Conservation (phyloP, 1,140 invertebrate genomes). For the Drosophila tani region DNA sequence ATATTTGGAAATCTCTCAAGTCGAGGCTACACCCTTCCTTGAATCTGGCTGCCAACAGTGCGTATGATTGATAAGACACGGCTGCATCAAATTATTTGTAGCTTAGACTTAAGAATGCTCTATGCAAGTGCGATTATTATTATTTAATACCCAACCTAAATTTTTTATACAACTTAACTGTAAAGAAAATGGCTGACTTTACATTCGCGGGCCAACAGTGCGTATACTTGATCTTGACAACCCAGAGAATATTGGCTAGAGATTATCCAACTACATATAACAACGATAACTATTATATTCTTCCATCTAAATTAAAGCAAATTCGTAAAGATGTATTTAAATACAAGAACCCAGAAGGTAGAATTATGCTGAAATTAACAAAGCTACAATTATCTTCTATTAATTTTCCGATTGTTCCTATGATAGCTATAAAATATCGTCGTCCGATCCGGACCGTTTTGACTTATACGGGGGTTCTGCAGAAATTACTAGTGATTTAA, state of each 20-base stretch:
- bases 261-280: neutral
- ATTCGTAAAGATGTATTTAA: too few species aligned
- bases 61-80: conserved; percentile 20
- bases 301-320: too few species aligned
- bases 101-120: neutral
- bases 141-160: neutral
- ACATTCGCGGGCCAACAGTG: neutral
- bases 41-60: conserved; percentile 1
- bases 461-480: too few species aligned
- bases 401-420: too few species aligned
- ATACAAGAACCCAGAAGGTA: neutral
- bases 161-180: neutral
- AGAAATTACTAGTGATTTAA: too few species aligned
- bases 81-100: too few species aligned
- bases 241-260: neutral
- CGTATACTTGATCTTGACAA: conserved; percentile 4
- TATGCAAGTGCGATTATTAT: neutral
- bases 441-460: too few species aligned
- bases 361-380: too few species aligned
- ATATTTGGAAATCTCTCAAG: conserved; percentile 19
- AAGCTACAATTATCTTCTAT: too few species aligned
- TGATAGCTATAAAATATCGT: too few species aligned
- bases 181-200: neutral
- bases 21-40: neutral
- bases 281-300: neutral